These are phyloP conservation scores for Heliconius aoede DNA, from an alignment of 2,888 invertebrate genomes.

Conservation along the genomic window DNA sequence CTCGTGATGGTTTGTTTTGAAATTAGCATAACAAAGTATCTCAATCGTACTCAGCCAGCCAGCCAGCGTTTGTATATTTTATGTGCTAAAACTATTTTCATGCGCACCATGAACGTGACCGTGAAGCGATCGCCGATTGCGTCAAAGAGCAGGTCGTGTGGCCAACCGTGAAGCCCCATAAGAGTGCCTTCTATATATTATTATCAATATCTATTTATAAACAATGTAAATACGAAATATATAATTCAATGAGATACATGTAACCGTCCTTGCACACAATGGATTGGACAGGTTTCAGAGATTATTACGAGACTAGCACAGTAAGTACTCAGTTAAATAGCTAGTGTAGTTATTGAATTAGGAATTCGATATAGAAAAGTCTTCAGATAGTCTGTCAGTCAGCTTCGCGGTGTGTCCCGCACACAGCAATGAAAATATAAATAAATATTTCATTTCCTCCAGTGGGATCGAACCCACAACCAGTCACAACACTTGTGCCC, in stretches of 20 bases:
- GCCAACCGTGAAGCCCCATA: conserved; percentile 68
- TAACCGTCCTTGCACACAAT: conserved; percentile 28
- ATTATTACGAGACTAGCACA: conserved; percentile 19
- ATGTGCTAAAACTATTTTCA: conserved; percentile 47
- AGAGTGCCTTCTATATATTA: conserved; percentile 47
- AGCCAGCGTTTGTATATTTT: conserved; percentile 23
- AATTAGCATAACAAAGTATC: conserved; percentile 34
- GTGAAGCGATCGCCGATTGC: conserved; percentile 62
- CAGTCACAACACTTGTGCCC: too few species aligned
- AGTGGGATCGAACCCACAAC: too few species aligned
- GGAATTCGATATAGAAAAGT: background rate
- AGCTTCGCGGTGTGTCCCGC: too few species aligned
- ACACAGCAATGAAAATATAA: too few species aligned
- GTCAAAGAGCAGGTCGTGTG: conserved; percentile 60
- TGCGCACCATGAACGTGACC: conserved; percentile 71
- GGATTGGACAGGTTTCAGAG: conserved; percentile 35
- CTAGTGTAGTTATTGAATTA: background rate
- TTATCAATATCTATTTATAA: conserved; percentile 59
- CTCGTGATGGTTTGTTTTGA: background rate
- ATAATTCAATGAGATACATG: conserved; percentile 47
- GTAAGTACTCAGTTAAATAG: conserved; percentile 4
- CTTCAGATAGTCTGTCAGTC: too few species aligned
- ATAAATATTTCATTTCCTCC: too few species aligned
- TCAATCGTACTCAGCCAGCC: conserved; percentile 6
- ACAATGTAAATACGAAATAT: conserved; percentile 46